phyloP scores from a whole-genome alignment of 2,888 invertebrate species.

The Tuberolachnus salignus region DNA sequence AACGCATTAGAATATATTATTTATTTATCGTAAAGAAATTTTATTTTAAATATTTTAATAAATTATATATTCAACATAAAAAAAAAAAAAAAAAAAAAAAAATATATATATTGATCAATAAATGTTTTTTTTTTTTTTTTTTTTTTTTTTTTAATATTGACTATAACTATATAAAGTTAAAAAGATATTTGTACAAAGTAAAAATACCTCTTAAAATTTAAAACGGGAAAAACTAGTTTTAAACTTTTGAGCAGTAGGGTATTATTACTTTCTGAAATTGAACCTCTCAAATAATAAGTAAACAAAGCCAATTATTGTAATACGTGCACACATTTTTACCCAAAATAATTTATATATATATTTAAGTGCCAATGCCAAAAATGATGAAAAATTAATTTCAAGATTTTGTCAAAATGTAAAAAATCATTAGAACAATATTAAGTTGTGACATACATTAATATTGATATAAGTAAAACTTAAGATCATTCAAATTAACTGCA shows the following conservation, averaged over 20 bases:
- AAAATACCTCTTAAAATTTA: conserved; percentile 9
- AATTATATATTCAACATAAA: too few species aligned
- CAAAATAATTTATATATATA: conserved; percentile 4
- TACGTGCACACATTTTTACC: conserved; percentile 6
- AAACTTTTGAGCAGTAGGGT: conserved; percentile 36
- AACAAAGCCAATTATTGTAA: not conserved
- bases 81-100: conserved; percentile 5
- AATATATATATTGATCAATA: conserved; percentile 1
- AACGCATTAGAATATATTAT: conserved; percentile 18
- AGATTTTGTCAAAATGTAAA: conserved; percentile 16
- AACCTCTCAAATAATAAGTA: not conserved
- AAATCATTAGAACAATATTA: not conserved
- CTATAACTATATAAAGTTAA: not conserved
- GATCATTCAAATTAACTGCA: conserved; percentile 26
- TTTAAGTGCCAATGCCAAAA: not conserved
- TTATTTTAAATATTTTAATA: not conserved
- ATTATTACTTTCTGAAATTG: conserved; percentile 8
- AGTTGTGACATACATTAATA: conserved; percentile 17
- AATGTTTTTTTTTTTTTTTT: not conserved
- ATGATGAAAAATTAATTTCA: not conserved
- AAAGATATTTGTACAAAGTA: conserved; percentile 16
- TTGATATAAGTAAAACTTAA: not conserved
- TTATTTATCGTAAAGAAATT: not conserved
- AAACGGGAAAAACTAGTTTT: conserved; percentile 6
- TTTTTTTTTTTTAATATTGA: not conserved